Evolutionary conservation across 1,140 invertebrate genomes (phyloP).

Genomic region (Orchestia grillus): DNA sequence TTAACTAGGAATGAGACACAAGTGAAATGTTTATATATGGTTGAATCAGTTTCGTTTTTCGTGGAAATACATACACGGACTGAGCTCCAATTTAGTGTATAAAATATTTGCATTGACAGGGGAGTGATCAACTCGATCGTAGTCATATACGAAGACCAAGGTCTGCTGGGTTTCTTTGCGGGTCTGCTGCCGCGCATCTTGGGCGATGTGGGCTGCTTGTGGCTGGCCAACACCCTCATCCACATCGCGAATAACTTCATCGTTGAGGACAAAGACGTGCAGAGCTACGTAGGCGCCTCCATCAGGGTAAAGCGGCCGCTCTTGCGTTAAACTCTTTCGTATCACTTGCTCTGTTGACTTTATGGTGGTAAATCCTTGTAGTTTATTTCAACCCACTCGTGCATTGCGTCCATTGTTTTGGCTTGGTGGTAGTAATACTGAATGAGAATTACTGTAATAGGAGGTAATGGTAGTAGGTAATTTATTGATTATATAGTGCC

Average conservation of each 20-base stretch:
- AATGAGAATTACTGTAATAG: neutral
- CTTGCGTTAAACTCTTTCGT: neutral
- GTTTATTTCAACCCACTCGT: slow-evolving; percentile 65
- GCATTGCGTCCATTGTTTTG: slow-evolving; percentile 72
- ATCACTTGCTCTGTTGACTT: neutral
- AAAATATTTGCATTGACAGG: slow-evolving; percentile 71
- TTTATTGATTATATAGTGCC: no score
- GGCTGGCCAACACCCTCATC: slow-evolving; percentile 80
- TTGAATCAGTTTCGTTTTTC: no score
- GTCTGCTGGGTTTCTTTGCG: slow-evolving; percentile 86
- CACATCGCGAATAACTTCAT: slow-evolving; percentile 85
- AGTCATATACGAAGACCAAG: slow-evolving; percentile 86
- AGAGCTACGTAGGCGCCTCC: slow-evolving; percentile 76
- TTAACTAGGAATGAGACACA: no score
- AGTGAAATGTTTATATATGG: no score
- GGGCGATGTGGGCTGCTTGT: slow-evolving; percentile 81
- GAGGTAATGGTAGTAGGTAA: no score
- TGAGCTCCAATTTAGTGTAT: no score
- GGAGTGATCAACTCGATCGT: slow-evolving; percentile 80
- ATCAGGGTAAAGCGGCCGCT: slow-evolving; percentile 77
- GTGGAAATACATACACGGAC: no score
- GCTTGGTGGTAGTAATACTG: slow-evolving; percentile 55
- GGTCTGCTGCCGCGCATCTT: slow-evolving; percentile 86
- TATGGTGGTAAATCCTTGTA: neutral
- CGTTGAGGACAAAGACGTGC: slow-evolving; percentile 81